These are phyloP conservation scores for Pristionchus japonicus DNA, from an alignment of 2,888 invertebrate genomes.

Conservation along the genomic window DNA sequence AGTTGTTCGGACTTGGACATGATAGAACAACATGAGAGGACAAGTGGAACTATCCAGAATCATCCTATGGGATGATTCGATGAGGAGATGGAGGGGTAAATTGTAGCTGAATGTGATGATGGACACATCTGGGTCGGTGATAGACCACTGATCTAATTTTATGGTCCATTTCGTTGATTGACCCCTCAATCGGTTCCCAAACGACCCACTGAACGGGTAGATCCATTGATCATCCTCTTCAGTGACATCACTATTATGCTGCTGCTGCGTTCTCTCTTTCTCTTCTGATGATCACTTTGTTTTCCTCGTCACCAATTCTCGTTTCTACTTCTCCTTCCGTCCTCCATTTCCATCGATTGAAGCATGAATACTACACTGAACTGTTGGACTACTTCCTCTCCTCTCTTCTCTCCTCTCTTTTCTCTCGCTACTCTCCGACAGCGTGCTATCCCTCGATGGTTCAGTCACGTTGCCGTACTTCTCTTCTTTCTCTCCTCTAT, in stretches of 20 bases:
- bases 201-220: neutral
- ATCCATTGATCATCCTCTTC: neutral
- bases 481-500: neutral
- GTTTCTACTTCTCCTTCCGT: neutral
- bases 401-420: neutral
- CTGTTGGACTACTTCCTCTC: neutral
- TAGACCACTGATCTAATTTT: neutral
- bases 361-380: neutral
- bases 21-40: neutral
- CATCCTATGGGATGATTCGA: neutral
- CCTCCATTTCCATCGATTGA: neutral
- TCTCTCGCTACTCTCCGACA: neutral
- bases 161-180: neutral
- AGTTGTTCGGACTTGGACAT: neutral
- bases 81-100: neutral
- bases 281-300: neutral
- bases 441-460: neutral
- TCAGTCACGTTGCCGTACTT: slow-evolving; percentile 26
- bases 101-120: neutral
- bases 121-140: neutral
- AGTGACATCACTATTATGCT: neutral
- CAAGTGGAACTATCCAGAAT: slow-evolving; percentile 10
- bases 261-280: too few relatives aligned
- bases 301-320: neutral
- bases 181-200: neutral